A percentile compares a stretch with the other conserved stretches of the same genome.
Conservation (phyloP, 92 coral and sea anemone genomes). For the Zoanthus gigantus region DNA sequence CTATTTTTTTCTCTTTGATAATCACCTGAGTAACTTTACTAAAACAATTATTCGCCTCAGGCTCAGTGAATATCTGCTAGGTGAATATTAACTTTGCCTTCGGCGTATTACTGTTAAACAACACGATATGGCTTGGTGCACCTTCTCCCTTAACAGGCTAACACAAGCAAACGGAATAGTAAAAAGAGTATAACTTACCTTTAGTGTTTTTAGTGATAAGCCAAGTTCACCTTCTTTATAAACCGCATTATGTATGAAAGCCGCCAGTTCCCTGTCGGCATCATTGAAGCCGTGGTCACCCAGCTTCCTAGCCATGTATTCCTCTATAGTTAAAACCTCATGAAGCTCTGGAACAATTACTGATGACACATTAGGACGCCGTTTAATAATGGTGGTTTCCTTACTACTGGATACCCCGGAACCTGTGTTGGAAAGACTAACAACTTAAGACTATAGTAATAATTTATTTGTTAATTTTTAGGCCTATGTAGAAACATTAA, state of each 20-base stretch:
- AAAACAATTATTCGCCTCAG: no score
- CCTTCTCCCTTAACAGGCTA: not conserved
- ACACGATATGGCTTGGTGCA: no score
- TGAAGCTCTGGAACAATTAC: slow-evolving; percentile 2
- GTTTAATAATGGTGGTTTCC: not conserved
- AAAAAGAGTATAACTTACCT: not conserved
- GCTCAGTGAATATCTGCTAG: no score
- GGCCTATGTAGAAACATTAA: not conserved
- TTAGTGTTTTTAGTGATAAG: not conserved
- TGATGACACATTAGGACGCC: not conserved
- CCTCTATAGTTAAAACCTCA: slow-evolving; percentile 10
- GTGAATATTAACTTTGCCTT: no score
- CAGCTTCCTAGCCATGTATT: not conserved
- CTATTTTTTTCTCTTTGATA: no score
- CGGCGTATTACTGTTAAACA: no score
- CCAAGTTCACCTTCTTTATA: slow-evolving; percentile 33
- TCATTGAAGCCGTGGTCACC: slow-evolving; percentile 11
- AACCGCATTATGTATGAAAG: slow-evolving; percentile 12
- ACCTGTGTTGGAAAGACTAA: not conserved
- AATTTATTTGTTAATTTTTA: no score
- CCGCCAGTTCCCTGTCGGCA: not conserved
- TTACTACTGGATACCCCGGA: not conserved
- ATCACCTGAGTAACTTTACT: no score
- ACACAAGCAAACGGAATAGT: not conserved
- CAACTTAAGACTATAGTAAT: not conserved